Percentiles rank a stretch among this genome's conserved stretches.
These are phyloP conservation scores for Drosophila kuntzei DNA, from an alignment of 2,888 invertebrate species.

Conservation along the genomic window DNA sequence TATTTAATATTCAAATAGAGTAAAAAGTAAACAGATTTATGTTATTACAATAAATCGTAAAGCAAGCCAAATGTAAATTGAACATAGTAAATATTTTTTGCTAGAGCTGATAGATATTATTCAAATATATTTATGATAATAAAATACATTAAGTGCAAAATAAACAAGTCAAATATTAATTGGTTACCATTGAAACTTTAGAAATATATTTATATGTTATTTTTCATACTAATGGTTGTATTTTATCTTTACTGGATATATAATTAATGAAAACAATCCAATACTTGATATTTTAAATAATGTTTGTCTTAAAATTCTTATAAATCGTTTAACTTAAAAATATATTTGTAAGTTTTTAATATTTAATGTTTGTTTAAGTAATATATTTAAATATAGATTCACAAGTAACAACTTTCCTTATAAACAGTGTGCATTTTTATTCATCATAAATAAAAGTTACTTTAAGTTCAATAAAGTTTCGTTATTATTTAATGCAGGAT, in stretches of 20 bases:
- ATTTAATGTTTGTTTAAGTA: too few relatives aligned
- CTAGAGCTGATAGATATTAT: not conserved
- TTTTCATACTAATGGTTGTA: not conserved
- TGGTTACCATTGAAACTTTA: not conserved
- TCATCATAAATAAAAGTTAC: not conserved
- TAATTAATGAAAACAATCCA: not conserved
- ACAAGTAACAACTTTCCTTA: too few relatives aligned
- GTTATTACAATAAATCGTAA: not conserved
- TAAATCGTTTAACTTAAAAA: too few relatives aligned
- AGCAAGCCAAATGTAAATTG: not conserved
- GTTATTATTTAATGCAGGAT: slow-evolving; percentile 6
- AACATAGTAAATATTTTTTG: not conserved
- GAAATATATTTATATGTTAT: not conserved
- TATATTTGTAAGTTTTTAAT: too few relatives aligned
- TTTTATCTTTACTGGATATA: not conserved
- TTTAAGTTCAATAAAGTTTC: not conserved
- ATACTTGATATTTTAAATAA: not conserved
- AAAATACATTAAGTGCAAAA: not conserved
- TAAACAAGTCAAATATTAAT: not conserved
- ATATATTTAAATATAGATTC: too few relatives aligned
- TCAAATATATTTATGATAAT: not conserved
- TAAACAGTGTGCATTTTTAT: too few relatives aligned
- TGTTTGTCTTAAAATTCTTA: not conserved
- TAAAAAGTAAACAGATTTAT: slow-evolving; percentile 1
- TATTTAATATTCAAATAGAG: not conserved